phyloP scores from a whole-genome alignment of 2,888 invertebrate genomes.

The Dasysyrphus albostriatus region DNA sequence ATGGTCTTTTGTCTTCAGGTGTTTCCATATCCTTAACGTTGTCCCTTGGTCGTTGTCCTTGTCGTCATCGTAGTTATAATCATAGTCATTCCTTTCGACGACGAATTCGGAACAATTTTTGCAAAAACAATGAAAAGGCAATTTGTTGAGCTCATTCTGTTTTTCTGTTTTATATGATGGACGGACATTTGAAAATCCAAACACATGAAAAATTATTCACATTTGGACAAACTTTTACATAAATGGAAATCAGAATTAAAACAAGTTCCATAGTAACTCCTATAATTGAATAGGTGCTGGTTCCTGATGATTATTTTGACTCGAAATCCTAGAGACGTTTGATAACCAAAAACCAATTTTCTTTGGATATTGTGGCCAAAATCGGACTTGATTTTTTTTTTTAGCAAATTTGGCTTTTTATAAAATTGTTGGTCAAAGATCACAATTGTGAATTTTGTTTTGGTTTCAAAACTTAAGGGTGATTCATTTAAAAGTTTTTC shows the following conservation, averaged over 20 bases:
- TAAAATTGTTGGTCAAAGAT: too few species aligned
- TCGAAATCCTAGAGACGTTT: too few species aligned
- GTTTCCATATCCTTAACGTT: neutral
- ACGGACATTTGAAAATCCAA: neutral
- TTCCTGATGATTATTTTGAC: too few species aligned
- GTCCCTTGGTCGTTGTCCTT: neutral
- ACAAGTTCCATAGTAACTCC: neutral
- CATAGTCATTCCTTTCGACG: slow-evolving; percentile 19
- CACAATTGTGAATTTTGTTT: too few species aligned
- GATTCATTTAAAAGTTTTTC: too few species aligned
- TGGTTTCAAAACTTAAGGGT: too few species aligned
- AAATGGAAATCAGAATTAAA: neutral
- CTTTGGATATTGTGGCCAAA: too few species aligned
- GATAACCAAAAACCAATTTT: too few species aligned
- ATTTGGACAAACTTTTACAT: neutral
- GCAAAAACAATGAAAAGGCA: slow-evolving; percentile 72
- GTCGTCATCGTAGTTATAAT: neutral
- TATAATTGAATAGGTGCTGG: neutral
- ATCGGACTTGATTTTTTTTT: too few species aligned
- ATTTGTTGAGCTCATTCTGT: slow-evolving; percentile 61
- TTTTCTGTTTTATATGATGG: slow-evolving; percentile 20
- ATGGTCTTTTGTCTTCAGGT: slow-evolving; percentile 2
- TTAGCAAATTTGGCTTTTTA: too few species aligned
- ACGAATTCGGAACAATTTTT: slow-evolving; percentile 52
- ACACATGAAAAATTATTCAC: neutral